phyloP scores from a whole-genome alignment of 2,888 invertebrate species.

The Microctonus brassicae region DNA sequence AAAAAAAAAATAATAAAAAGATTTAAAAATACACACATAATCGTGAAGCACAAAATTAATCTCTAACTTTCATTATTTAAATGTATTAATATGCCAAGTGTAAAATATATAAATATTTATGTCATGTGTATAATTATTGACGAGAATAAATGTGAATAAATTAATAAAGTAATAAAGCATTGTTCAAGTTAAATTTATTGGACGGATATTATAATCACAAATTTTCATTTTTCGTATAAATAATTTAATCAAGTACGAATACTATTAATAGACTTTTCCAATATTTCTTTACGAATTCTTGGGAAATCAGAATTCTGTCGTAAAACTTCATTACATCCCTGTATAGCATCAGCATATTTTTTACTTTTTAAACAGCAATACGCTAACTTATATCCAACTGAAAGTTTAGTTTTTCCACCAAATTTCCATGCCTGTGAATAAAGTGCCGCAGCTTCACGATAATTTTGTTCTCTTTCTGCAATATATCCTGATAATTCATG shows the following conservation, averaged over 20 bases:
- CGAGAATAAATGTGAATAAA: not conserved
- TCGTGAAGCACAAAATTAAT: not conserved
- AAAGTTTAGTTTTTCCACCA: conserved; percentile 84
- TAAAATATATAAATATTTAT: not conserved
- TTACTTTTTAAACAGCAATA: conserved; percentile 93
- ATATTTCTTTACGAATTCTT: conserved; percentile 91
- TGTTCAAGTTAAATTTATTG: not conserved
- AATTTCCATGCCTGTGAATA: conserved; percentile 91
- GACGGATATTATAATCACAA: not conserved
- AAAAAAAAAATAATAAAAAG: not conserved
- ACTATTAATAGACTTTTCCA: conserved; percentile 89
- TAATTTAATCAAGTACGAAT: conserved; percentile 74
- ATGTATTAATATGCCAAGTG: not conserved
- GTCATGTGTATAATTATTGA: not conserved
- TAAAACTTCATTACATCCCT: conserved; percentile 88
- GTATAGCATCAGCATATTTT: conserved; percentile 90
- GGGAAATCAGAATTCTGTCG: conserved; percentile 89
- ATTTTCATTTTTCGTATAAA: not conserved
- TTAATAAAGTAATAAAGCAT: not conserved
- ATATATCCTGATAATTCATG: conserved; percentile 90
- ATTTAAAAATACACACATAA: not conserved
- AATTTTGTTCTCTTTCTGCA: conserved; percentile 92
- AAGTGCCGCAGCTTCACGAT: conserved; percentile 84
- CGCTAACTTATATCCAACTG: conserved; percentile 93
- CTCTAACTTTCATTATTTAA: not conserved